These are phyloP conservation scores for Atractosteus spatula DNA, from an alignment of 2,113 vertebrate genomes.

Conservation along the genomic window DNA sequence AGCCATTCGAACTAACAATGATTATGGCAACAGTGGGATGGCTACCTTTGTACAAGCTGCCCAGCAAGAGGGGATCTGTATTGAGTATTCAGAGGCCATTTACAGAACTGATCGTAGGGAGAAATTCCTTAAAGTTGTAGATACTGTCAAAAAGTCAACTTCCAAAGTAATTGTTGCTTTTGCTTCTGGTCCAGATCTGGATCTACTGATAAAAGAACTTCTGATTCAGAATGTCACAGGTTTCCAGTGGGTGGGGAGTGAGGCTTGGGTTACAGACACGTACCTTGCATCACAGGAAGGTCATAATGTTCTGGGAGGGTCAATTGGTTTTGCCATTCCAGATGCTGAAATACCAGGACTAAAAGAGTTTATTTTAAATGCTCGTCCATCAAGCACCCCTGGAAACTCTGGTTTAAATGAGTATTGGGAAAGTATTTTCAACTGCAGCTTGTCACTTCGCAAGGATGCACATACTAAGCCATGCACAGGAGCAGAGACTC, in stretches of 20 bases:
- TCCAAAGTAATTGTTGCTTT: slow-evolving; percentile 22
- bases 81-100: slow-evolving; percentile 13
- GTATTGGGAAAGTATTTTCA: slow-evolving; percentile 14
- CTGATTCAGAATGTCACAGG: too few species aligned
- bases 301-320: neutral
- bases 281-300: neutral
- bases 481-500: slow-evolving; percentile 8
- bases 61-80: slow-evolving; percentile 44
- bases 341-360: neutral
- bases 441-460: neutral
- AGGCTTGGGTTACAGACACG: neutral
- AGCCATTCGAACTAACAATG: too few species aligned
- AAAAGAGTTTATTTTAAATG: slow-evolving; percentile 1
- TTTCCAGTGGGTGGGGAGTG: slow-evolving; percentile 16
- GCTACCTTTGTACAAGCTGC: too few species aligned
- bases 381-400: slow-evolving; percentile 4
- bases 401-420: neutral
- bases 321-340: slow-evolving; percentile 4
- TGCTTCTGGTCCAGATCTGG: slow-evolving; percentile 1
- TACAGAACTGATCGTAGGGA: slow-evolving; percentile 14
- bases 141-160: slow-evolving; percentile 3
- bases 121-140: slow-evolving; percentile 17
- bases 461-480: neutral
- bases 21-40: too few species aligned
- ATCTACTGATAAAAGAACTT: slow-evolving; percentile 17